Percentiles rank a stretch among this genome's conserved stretches.
Conservation (phyloP, 2,113 vertebrate genomes). For the Equus przewalskii region DNA sequence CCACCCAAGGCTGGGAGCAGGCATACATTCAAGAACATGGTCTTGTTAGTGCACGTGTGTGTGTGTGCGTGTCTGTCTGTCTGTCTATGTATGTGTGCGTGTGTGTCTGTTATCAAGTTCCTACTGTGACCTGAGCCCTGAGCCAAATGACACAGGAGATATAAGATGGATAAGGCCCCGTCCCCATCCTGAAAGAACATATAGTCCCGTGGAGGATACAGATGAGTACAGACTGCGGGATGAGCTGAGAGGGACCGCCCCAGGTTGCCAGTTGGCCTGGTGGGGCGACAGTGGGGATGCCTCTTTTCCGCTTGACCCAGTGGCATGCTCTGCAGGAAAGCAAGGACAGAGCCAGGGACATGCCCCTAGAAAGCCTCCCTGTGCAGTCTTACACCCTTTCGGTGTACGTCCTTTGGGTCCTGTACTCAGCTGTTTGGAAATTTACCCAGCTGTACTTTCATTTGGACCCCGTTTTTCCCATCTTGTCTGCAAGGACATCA, state of each 20-base stretch:
- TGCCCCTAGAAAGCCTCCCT: background rate
- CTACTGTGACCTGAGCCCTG: background rate
- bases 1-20: background rate
- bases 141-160: background rate
- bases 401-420: background rate
- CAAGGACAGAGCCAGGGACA: background rate
- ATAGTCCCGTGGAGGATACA: background rate
- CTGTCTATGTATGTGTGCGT: too few relatives aligned
- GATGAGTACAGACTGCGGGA: background rate
- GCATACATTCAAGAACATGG: background rate
- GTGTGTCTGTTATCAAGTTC: background rate
- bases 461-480: background rate
- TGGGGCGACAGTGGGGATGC: background rate
- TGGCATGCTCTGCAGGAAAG: background rate
- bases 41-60: background rate
- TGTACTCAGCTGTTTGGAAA: background rate
- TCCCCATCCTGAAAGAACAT: background rate
- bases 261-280: too few relatives aligned
- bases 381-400: background rate
- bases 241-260: background rate
- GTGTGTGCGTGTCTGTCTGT: background rate
- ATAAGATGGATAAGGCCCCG: background rate
- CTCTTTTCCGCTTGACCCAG: background rate
- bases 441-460: background rate
- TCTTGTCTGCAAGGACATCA: background rate